Percentiles rank a stretch among this genome's conserved stretches.
Conservation (phyloP, 2,113 vertebrate genomes). For the Peromyscus californicus region DNA sequence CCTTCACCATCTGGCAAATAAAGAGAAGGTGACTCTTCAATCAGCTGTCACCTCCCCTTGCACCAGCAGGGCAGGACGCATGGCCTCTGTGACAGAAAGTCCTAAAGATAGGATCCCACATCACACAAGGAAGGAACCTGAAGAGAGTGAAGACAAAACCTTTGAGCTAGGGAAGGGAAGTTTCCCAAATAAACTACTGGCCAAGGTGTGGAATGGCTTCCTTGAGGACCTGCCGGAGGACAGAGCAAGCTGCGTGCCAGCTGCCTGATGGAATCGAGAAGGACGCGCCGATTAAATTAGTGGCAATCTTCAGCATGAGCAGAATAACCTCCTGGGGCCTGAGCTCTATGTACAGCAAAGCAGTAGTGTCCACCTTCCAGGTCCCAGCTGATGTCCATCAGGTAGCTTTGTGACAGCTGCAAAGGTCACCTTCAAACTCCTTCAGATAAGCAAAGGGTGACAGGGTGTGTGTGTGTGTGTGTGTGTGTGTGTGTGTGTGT, state of each 20-base stretch:
- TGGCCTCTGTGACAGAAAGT: not conserved
- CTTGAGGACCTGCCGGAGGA: accelerated
- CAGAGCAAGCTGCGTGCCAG: accelerated
- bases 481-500: not conserved
- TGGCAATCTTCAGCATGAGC: not conserved
- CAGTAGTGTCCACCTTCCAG: not conserved
- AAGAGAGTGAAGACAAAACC: not conserved
- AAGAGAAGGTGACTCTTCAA: conserved; percentile 21
- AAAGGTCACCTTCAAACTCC: not conserved
- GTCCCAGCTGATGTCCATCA: not conserved
- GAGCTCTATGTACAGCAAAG: not conserved
- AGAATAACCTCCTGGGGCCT: not conserved
- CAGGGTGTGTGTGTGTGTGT: not conserved
- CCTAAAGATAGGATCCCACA: not conserved
- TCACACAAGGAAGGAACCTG: not conserved
- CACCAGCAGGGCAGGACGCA: not conserved
- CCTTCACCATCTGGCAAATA: not conserved
- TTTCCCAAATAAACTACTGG: not conserved
- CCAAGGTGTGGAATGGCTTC: no score
- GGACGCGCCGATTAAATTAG: not conserved
- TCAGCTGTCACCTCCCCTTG: not conserved
- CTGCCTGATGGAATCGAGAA: not conserved
- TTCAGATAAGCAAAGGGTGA: not conserved
- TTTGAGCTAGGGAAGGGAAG: not conserved
- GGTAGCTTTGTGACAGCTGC: accelerated